Percentiles rank a stretch among this genome's conserved stretches.
These are phyloP conservation scores for Hyphantria cunea DNA, from an alignment of 1,140 invertebrate genomes.

Conservation along the genomic window DNA sequence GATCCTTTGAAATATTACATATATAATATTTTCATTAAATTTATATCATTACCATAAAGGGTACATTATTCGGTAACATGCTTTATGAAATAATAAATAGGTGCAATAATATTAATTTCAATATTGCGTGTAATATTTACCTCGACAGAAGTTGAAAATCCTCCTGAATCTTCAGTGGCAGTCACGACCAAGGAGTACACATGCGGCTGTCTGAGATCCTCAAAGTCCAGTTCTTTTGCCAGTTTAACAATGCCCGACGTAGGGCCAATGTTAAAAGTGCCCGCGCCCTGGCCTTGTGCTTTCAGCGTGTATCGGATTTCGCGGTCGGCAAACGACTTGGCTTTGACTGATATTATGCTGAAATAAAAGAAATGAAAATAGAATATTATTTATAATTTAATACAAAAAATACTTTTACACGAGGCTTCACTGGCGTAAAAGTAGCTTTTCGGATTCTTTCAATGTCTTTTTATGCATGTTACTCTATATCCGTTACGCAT, in stretches of 20 bases:
- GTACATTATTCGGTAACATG: no score
- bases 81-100: no score
- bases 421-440: no score
- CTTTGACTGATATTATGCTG: slow-evolving; percentile 97
- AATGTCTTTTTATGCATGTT: no score
- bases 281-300: slow-evolving; percentile 95
- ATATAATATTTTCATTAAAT: no score
- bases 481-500: no score
- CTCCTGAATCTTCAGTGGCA: slow-evolving; percentile 97
- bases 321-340: slow-evolving; percentile 96
- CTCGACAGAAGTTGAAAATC: slow-evolving; percentile 97
- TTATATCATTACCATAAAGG: no score
- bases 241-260: slow-evolving; percentile 96
- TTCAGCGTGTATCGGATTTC: slow-evolving; percentile 97
- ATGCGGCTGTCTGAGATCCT: slow-evolving; percentile 95
- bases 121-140: slow-evolving; percentile 73
- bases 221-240: slow-evolving; percentile 97
- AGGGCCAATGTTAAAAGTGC: slow-evolving; percentile 97
- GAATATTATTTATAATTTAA: no score
- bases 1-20: no score
- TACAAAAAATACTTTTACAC: no score
- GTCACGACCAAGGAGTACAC: slow-evolving; percentile 96
- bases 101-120: no score
- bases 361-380: slow-evolving; percentile 58
- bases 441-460: no score